Evolutionary conservation across 2,797 vertebrate species (phyloP).

Genomic region (Lophius americanus): DNA sequence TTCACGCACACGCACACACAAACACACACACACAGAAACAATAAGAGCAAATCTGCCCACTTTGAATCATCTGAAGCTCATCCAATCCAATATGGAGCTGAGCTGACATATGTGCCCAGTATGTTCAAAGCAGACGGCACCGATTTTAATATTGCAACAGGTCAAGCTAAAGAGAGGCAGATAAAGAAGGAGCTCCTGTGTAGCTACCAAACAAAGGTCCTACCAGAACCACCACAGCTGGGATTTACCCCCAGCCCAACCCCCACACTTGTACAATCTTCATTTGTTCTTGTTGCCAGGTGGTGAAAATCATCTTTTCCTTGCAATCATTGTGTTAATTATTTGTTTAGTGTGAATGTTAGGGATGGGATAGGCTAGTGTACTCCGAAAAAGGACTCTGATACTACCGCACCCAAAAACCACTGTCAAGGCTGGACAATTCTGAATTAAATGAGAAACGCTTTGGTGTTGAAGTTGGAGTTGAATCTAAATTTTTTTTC

Average conservation of each 20-base stretch:
- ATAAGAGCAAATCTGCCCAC: constrained; percentile 76
- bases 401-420: no score
- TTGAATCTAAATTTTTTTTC: no score
- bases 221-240: constrained; percentile 84
- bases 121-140: constrained; percentile 82
- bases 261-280: constrained; percentile 50
- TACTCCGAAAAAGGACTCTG: no score
- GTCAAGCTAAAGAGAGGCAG: constrained; percentile 74
- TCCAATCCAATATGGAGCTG: constrained; percentile 80
- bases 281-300: constrained; percentile 72
- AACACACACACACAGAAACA: constrained; percentile 43
- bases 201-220: constrained; percentile 75
- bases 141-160: constrained; percentile 85
- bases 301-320: constrained; percentile 50
- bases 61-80: constrained; percentile 81
- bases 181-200: constrained; percentile 71
- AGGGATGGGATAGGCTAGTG: no score
- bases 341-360: constrained; percentile 77
- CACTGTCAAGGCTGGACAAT: no score
- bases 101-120: constrained; percentile 85
- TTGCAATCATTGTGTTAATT: constrained; percentile 74
- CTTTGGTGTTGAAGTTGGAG: no score
- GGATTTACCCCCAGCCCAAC: constrained; percentile 58
- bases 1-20: constrained; percentile 12
- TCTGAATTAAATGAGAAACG: no score